These are phyloP conservation scores for Pantelozetes paolii DNA, from an alignment of 2,888 invertebrate genomes.

Conservation along the genomic window DNA sequence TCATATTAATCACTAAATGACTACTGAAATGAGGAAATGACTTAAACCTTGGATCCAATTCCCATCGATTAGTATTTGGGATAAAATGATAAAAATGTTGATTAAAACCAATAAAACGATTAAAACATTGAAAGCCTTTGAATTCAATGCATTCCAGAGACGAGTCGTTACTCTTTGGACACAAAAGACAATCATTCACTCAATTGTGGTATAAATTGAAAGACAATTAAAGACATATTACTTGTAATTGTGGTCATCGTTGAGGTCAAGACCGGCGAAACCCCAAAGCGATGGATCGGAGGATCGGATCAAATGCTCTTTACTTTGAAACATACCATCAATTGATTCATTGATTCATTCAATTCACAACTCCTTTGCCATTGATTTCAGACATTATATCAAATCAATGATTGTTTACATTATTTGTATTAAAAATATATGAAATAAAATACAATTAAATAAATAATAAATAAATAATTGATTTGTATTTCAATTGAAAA, in stretches of 20 bases:
- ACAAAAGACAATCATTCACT: neutral
- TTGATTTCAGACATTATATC: neutral
- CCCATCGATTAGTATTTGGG: slow-evolving; percentile 47
- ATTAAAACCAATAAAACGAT: slow-evolving; percentile 47
- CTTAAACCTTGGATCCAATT: slow-evolving; percentile 47
- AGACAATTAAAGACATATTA: neutral
- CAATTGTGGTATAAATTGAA: neutral
- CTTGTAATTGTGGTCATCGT: slow-evolving; percentile 38
- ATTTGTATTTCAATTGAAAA: neutral
- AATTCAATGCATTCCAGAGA: slow-evolving; percentile 47
- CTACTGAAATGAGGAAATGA: no score
- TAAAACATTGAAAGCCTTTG: slow-evolving; percentile 46
- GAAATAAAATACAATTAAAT: neutral
- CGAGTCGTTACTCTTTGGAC: slow-evolving; percentile 45
- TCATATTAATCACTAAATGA: no score
- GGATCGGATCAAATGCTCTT: slow-evolving; percentile 49
- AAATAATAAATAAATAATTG: neutral
- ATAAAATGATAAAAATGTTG: slow-evolving; percentile 46
- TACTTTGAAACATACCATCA: slow-evolving; percentile 45
- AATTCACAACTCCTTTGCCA: neutral
- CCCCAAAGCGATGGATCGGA: slow-evolving; percentile 48
- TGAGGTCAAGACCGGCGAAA: slow-evolving; percentile 46
- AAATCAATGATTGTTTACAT: neutral
- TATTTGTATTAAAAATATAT: neutral
- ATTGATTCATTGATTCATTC: neutral